Evolutionary conservation across 2,113 vertebrate species (phyloP).

Genomic region (Brevimyrus niger): DNA sequence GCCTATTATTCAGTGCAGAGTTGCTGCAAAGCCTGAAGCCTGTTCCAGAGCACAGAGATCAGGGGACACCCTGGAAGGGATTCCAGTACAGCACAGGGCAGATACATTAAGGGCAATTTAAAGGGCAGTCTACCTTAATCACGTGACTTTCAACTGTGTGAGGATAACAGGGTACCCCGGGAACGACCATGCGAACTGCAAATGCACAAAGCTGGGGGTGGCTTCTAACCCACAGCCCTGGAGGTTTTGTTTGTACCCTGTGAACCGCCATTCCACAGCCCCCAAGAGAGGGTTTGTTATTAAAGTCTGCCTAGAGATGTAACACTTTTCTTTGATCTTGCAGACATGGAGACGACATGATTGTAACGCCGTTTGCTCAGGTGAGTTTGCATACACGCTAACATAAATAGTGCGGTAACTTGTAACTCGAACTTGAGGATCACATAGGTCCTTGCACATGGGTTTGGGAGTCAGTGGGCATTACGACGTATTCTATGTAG

Average conservation of each 20-base stretch:
- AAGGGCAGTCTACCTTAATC: not conserved
- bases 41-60: not conserved
- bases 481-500: not conserved
- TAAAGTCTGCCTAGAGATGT: not conserved
- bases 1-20: not conserved
- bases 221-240: not conserved
- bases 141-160: not conserved
- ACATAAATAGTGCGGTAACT: not conserved
- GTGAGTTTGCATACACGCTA: constrained; percentile 56
- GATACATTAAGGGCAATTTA: not conserved
- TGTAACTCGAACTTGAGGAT: not conserved
- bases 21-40: not conserved
- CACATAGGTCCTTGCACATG: not conserved
- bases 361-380: constrained; percentile 99
- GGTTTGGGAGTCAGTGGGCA: not conserved
- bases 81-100: not conserved
- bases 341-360: constrained; percentile 99
- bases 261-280: not conserved
- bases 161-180: not conserved
- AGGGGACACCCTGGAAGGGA: not conserved
- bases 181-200: not conserved
- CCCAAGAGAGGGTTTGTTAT: not conserved
- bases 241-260: not conserved
- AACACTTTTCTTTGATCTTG: constrained; percentile 44
- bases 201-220: not conserved